These are phyloP conservation scores for Hypercompe scribonia DNA, from an alignment of 2,888 invertebrate genomes.

Conservation along the genomic window DNA sequence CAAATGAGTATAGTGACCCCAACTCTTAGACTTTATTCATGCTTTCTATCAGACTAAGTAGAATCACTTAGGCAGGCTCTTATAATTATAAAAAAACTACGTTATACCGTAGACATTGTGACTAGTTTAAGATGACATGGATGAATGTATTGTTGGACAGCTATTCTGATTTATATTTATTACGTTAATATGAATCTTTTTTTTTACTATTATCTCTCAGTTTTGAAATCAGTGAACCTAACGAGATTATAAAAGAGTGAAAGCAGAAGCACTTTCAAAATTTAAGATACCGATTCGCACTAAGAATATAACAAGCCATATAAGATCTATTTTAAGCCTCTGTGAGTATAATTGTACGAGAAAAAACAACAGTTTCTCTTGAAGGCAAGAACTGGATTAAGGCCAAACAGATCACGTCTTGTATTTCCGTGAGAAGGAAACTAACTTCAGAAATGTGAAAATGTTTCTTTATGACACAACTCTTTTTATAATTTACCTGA, in stretches of 20 bases:
- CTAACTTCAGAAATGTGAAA: constrained; percentile 63
- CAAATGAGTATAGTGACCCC: too few relatives aligned
- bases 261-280: not conserved
- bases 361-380: constrained; percentile 54
- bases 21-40: too few relatives aligned
- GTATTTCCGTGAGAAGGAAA: constrained; percentile 69
- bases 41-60: too few relatives aligned
- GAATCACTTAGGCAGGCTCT: too few relatives aligned
- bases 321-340: constrained; percentile 34
- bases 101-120: not conserved
- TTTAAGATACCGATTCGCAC: not conserved
- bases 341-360: constrained; percentile 49
- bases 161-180: not conserved
- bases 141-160: too few relatives aligned
- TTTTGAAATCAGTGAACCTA: not conserved
- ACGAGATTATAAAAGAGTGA: not conserved
- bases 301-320: constrained; percentile 41
- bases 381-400: constrained; percentile 69
- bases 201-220: not conserved
- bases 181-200: not conserved
- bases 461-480: constrained; percentile 56
- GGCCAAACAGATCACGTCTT: constrained; percentile 74
- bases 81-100: too few relatives aligned
- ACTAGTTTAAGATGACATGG: not conserved
- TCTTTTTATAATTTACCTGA: constrained; percentile 39